phyloP scores from a whole-genome alignment of 2,797 vertebrate species.

The Clamator glandarius region DNA sequence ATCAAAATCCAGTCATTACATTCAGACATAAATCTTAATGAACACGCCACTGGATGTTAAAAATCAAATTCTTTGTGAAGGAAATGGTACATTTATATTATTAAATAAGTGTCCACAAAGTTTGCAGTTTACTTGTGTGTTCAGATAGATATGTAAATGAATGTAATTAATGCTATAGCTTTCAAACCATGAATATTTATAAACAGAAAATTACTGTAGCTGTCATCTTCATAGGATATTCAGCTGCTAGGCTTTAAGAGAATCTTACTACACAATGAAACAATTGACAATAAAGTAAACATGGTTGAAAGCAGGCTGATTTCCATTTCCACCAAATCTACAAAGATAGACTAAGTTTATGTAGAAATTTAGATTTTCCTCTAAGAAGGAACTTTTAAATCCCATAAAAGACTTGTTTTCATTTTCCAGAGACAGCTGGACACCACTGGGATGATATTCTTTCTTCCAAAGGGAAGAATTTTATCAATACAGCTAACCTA shows the following conservation, averaged over 20 bases:
- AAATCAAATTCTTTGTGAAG: slow-evolving; percentile 74
- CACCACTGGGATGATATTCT: background rate
- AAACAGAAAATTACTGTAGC: slow-evolving; percentile 73
- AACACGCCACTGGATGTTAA: slow-evolving; percentile 68
- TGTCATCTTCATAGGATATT: slow-evolving; percentile 74
- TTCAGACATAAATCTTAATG: slow-evolving; percentile 65
- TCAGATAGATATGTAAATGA: slow-evolving; percentile 79
- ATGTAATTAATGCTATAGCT: slow-evolving; percentile 81
- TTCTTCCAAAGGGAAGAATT: background rate
- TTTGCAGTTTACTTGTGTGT: slow-evolving; percentile 70
- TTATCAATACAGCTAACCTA: background rate
- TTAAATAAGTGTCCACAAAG: slow-evolving; percentile 71
- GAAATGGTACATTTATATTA: slow-evolving; percentile 70
- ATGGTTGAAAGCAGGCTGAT: slow-evolving; percentile 50
- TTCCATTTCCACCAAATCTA: slow-evolving; percentile 38
- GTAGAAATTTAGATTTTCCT: slow-evolving; percentile 24
- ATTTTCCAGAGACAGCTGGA: slow-evolving; percentile 31
- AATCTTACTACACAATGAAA: slow-evolving; percentile 61
- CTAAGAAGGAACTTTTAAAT: slow-evolving; percentile 3
- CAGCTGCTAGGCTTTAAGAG: slow-evolving; percentile 73
- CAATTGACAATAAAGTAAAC: slow-evolving; percentile 58
- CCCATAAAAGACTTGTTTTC: slow-evolving; percentile 13
- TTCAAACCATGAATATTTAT: slow-evolving; percentile 83
- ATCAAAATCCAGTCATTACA: slow-evolving; percentile 69
- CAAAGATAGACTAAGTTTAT: slow-evolving; percentile 8